Conservation (phyloP, 2,113 vertebrate species). For the Salvator merianae region DNA sequence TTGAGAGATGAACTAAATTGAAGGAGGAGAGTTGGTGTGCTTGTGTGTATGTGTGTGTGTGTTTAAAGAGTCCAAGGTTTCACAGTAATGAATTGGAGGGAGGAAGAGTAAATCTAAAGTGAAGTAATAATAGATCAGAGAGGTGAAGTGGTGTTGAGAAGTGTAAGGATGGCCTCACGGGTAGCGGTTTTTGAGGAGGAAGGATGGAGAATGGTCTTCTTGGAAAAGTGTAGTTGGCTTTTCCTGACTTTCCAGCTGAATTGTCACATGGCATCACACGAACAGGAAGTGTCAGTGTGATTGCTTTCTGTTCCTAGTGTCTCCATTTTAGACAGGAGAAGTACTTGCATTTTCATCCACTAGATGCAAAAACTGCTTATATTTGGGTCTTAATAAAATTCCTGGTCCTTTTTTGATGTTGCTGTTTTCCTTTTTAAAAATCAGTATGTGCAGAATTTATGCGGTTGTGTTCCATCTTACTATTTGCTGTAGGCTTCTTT, state of each 20-base stretch:
- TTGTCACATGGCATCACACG: background rate
- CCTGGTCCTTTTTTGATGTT: background rate
- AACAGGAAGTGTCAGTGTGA: background rate
- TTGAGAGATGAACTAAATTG: background rate
- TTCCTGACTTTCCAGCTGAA: background rate
- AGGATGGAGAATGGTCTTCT: background rate
- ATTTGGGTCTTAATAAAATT: background rate
- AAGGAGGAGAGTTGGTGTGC: background rate
- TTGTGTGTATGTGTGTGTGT: no score
- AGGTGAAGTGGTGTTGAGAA: background rate
- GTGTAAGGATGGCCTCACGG: no score
- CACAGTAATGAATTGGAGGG: no score
- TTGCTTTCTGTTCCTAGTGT: background rate
- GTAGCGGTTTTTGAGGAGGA: background rate
- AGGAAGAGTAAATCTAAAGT: background rate
- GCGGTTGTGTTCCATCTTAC: background rate
- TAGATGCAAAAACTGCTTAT: no score
- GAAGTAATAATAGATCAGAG: background rate
- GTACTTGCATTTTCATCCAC: no score
- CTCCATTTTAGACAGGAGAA: no score
- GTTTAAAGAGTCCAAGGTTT: no score
- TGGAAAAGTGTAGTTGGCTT: background rate
- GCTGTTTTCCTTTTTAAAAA: background rate
- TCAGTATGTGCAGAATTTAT: background rate
- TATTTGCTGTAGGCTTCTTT: background rate